Evolutionary conservation across 2,888 invertebrate species (phyloP).

Genomic region (Agapostemon virescens): DNA sequence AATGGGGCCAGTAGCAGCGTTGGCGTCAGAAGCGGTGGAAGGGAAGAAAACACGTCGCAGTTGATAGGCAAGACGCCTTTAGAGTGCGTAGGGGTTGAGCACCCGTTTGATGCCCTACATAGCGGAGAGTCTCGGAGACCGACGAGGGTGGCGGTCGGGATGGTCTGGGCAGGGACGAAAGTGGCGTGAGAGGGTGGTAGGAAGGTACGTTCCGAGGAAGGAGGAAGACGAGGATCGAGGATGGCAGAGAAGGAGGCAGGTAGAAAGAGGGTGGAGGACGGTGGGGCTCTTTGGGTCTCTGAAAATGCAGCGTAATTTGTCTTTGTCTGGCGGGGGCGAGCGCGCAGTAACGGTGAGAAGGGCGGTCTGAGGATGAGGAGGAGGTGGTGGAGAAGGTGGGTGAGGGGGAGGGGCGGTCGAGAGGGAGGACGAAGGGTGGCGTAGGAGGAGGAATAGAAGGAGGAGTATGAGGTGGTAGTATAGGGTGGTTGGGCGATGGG

Average conservation of each 20-base stretch:
- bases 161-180: constrained; percentile 67
- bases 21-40: constrained; percentile 18
- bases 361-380: constrained; percentile 62
- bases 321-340: constrained; percentile 79
- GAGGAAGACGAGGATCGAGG: constrained; percentile 62
- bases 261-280: constrained; percentile 62
- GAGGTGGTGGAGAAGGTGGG: constrained; percentile 21
- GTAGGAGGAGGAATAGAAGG: constrained; percentile 33
- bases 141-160: constrained; percentile 59
- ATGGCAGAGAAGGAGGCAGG: constrained; percentile 61
- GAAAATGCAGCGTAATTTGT: constrained; percentile 81
- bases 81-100: constrained; percentile 76
- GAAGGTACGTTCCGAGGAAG: constrained; percentile 57
- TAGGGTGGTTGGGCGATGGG: constrained; percentile 41
- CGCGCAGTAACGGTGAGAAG: constrained; percentile 73
- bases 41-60: constrained; percentile 49
- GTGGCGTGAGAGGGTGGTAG: constrained; percentile 64
- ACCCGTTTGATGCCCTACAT: constrained; percentile 77
- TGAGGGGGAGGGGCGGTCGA: constrained; percentile 30
- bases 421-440: constrained; percentile 21
- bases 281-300: constrained; percentile 77
- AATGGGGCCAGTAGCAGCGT: constrained; percentile 18
- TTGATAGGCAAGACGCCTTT: constrained; percentile 63
- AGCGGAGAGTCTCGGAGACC: constrained; percentile 67
- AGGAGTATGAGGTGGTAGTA: constrained; percentile 29